phyloP scores from a whole-genome alignment of 2,797 vertebrate genomes.

The Cirrhinus mrigala region DNA sequence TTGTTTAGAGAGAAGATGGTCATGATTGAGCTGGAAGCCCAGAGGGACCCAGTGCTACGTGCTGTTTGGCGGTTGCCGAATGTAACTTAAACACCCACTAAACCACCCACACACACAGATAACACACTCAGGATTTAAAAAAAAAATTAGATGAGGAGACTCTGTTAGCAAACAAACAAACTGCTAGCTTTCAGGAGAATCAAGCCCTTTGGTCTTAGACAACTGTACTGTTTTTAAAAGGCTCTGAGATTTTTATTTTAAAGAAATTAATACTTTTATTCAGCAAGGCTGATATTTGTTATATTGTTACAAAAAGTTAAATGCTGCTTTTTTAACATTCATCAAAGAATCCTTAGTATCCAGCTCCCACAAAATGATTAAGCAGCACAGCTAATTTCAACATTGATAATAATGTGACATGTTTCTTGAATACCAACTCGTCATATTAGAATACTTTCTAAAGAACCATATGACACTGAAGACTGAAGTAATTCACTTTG shows the following conservation, averaged over 20 bases:
- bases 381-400: not conserved
- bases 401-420: not conserved
- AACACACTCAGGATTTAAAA: slow-evolving; percentile 13
- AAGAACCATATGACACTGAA: not conserved
- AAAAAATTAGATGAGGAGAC: slow-evolving; percentile 36
- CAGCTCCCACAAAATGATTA: not conserved
- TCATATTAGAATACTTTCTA: not conserved
- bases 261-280: not conserved
- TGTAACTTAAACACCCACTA: not conserved
- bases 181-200: slow-evolving; percentile 9
- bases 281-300: not conserved
- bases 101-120: slow-evolving; percentile 5
- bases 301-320: not conserved
- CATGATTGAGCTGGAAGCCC: slow-evolving; percentile 37
- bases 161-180: slow-evolving; percentile 6
- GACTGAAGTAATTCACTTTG: not conserved
- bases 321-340: not conserved
- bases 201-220: slow-evolving; percentile 1
- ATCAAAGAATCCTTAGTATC: not conserved
- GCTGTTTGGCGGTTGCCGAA: slow-evolving; percentile 43
- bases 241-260: not conserved
- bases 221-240: not conserved
- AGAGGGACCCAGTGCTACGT: slow-evolving; percentile 63
- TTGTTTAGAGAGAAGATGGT: slow-evolving; percentile 55
- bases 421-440: not conserved